Base-by-base conservation (phyloP, 2,797 vertebrate species). In the Leptatherina wallacei region DNA sequence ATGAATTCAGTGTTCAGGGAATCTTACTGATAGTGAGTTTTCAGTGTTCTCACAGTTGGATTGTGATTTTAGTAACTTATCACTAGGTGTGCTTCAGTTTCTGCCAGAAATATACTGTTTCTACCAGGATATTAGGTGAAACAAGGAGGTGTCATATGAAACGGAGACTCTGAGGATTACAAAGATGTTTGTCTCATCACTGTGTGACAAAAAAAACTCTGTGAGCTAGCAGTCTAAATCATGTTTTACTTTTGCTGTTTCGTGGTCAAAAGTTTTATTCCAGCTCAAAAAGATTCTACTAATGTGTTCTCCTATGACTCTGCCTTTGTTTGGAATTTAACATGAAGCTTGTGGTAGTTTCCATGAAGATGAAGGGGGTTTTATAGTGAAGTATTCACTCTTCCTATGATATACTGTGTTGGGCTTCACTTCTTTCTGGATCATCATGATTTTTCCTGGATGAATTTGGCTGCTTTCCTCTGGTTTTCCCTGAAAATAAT, bases 1-100 rank as follows among this genome's bases (percentile, higher is more conserved):
- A 56, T 42, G 59, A 55, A 61, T 63, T 78, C 38, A 65, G 22
- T 13, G 4, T 73, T 7, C 42, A 29, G 6, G 6, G 6, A 14
- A 56, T 32, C 20, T 18, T 36, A 58, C 44, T 71, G 35, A 52
- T 63, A 4, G 8, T 14, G 60, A 30, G 8, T 57, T 58, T 32
- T 62, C 51, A 3, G 11, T 65, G 32, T 42, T 35, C 6, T 35
- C 33, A 8, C 33, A 8, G 33, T 4, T 4, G 3, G 30, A 32
- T 32, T 32, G 30, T 32, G 30, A 32, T 32, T 32, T 32, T 32
- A 4, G 30, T 32, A 32, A 27, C 16, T 27, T 30, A 29, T 59
- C 47, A 22, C 16, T 30, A 33, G 14, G 14, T 7, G 0, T 6
- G 11, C 4, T 8, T 27, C 4, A 7, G 27, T 6, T 51, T 51